phyloP scores from a whole-genome alignment of 1,140 invertebrate genomes.

The Papilio aristodemus region DNA sequence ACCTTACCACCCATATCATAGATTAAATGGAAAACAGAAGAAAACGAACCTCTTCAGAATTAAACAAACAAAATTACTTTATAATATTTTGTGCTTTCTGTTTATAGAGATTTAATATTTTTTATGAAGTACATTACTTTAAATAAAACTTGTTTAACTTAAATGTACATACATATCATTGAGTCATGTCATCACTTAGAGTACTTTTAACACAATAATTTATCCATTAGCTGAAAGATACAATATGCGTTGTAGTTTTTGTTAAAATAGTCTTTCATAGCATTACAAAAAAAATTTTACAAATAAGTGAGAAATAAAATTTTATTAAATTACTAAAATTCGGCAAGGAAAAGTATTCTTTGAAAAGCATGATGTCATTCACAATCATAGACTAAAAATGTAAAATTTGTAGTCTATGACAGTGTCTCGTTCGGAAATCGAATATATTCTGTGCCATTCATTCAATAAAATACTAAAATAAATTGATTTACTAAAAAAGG shows the following conservation, averaged over 20 bases:
- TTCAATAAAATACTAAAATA: conserved; percentile 1
- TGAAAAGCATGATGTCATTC: conserved; percentile 65
- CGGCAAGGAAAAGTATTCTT: conserved; percentile 43
- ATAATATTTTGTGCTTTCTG: too few species aligned
- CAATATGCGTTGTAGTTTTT: too few species aligned
- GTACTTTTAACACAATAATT: too few species aligned
- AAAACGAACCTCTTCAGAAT: conserved; percentile 12
- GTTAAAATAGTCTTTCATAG: too few species aligned
- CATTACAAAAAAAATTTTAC: background rate
- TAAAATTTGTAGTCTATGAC: conserved; percentile 37
- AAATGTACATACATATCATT: too few species aligned
- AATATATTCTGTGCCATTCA: background rate
- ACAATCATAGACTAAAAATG: conserved; percentile 41
- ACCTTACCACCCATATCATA: conserved; percentile 66
- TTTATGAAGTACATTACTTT: too few species aligned
- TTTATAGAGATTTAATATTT: too few species aligned
- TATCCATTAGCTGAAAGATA: too few species aligned
- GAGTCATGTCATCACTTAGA: too few species aligned
- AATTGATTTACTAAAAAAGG: background rate
- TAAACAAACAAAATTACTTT: too few species aligned
- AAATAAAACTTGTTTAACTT: too few species aligned
- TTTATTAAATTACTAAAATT: background rate
- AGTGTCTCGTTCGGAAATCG: conserved; percentile 5
- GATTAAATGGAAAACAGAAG: conserved; percentile 44
- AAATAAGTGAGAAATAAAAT: background rate